A percentile compares a stretch with the other conserved stretches of the same genome.
Conservation (phyloP, 2,113 vertebrate genomes). For the Craseonycteris thonglongyai region DNA sequence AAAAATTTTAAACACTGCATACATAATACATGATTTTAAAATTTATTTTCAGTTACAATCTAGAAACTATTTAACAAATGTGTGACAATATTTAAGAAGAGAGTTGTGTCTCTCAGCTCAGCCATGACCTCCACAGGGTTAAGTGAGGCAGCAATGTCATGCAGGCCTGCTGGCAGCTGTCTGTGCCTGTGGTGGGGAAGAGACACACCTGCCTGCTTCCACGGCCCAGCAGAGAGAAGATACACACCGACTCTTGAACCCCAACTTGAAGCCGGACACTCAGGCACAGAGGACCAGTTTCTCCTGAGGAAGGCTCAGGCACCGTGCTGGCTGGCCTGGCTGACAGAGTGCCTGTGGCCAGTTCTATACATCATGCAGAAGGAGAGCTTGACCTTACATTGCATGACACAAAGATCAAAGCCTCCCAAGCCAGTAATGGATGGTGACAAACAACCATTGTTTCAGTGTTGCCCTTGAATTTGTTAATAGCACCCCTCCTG, state of each 20-base stretch:
- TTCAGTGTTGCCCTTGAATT: slow-evolving; percentile 49
- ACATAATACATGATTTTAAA: no score
- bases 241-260: neutral
- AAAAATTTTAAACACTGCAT: no score
- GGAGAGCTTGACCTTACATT: neutral
- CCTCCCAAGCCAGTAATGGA: neutral
- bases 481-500: neutral
- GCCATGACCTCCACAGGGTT: no score
- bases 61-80: no score
- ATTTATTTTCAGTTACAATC: no score
- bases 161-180: neutral
- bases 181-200: neutral
- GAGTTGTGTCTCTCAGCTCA: no score
- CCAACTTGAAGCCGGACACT: neutral
- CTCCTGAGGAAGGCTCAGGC: neutral
- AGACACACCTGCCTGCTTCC: neutral
- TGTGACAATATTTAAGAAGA: no score
- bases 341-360: neutral
- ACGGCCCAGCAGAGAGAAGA: neutral
- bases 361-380: neutral
- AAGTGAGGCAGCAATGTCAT: neutral
- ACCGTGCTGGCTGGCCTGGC: neutral
- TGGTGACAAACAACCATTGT: neutral
- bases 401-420: slow-evolving; percentile 18
- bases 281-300: neutral